A percentile compares a stretch with the other conserved stretches of the same genome.
Conservation (phyloP, 2,888 invertebrate species). For the Caenorhabditis sinica region DNA sequence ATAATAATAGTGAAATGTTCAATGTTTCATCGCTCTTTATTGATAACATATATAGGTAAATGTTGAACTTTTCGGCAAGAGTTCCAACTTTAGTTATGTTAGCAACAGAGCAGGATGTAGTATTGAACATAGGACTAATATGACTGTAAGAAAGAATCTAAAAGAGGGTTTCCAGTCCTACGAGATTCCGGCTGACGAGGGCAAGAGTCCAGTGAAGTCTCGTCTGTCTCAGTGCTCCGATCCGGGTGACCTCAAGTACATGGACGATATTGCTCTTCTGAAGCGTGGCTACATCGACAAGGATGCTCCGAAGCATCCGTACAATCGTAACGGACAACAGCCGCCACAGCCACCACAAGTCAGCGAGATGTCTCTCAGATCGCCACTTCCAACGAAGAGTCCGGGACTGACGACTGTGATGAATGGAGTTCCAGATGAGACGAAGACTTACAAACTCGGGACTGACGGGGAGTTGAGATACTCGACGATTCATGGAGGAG, state of each 20-base stretch:
- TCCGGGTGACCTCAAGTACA: slow-evolving; percentile 50
- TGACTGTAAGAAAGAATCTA: too few species aligned
- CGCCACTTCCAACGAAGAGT: slow-evolving; percentile 13
- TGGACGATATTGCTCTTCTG: slow-evolving; percentile 65
- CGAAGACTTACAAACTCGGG: slow-evolving; percentile 15
- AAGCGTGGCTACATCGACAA: slow-evolving; percentile 57
- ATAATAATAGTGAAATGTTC: too few species aligned
- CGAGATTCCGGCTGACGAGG: slow-evolving; percentile 54
- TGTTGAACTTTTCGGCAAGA: too few species aligned
- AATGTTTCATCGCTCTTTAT: too few species aligned
- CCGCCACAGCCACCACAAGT: not conserved
- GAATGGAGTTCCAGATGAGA: slow-evolving; percentile 11
- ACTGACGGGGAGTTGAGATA: slow-evolving; percentile 29
- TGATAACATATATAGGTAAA: too few species aligned
- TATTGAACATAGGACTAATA: not conserved
- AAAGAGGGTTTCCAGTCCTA: slow-evolving; percentile 40
- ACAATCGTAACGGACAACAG: slow-evolving; percentile 43
- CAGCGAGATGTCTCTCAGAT: not conserved
- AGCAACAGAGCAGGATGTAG: too few species aligned
- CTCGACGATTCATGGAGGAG: slow-evolving; percentile 26
- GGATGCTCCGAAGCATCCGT: slow-evolving; percentile 63
- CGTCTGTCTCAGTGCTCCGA: slow-evolving; percentile 42
- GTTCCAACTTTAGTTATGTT: too few species aligned
- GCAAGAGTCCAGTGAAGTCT: slow-evolving; percentile 50
- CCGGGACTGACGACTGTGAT: slow-evolving; percentile 23